Conservation (phyloP, 2,113 vertebrate species). For the Pelvicachromis taeniatus region DNA sequence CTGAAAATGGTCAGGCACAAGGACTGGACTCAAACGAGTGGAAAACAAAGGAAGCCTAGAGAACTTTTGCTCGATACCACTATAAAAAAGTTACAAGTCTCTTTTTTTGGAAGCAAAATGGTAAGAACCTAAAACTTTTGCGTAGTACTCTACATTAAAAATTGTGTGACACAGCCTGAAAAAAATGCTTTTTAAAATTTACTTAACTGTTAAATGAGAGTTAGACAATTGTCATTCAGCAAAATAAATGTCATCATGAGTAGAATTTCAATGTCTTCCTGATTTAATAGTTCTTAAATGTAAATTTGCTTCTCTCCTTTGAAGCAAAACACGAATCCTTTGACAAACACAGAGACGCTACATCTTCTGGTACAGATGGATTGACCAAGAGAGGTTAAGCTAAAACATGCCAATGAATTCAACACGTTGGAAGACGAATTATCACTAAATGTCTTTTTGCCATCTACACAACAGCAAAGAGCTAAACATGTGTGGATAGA, state of each 20-base stretch:
- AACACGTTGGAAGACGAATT: neutral
- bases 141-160: neutral
- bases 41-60: neutral
- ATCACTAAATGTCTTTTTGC: neutral
- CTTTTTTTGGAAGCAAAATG: neutral
- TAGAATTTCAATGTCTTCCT: neutral
- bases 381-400: neutral
- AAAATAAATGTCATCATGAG: neutral
- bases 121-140: neutral
- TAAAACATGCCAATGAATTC: neutral
- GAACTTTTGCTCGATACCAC: neutral
- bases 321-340: no score
- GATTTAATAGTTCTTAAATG: neutral
- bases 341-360: neutral
- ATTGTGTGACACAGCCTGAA: rapidly evolving
- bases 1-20: neutral
- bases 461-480: neutral
- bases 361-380: neutral
- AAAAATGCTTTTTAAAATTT: neutral
- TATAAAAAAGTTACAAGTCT: neutral
- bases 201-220: neutral
- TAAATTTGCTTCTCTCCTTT: neutral
- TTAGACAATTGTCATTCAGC: neutral
- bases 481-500: neutral
- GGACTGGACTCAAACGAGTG: no score